phyloP scores from a whole-genome alignment of 2,113 vertebrate genomes.

The Prunella himalayana region DNA sequence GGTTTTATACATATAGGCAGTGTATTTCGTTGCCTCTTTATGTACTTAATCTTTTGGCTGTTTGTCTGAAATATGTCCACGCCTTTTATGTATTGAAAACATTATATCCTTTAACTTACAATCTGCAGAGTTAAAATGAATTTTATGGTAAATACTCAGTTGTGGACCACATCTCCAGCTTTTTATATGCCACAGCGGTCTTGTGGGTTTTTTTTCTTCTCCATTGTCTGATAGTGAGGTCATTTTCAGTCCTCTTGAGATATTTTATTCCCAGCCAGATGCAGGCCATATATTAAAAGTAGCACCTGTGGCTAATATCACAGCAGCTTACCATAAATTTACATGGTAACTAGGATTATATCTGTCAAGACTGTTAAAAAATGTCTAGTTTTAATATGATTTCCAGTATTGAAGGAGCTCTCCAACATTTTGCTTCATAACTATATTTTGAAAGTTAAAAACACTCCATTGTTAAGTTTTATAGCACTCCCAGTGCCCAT shows the following conservation, averaged over 20 bases:
- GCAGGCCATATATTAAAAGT: constrained; percentile 85
- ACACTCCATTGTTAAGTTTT: constrained; percentile 82
- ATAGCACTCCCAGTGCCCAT: constrained; percentile 79
- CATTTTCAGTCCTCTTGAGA: constrained; percentile 81
- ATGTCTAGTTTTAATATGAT: constrained; percentile 86
- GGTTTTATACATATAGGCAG: constrained; percentile 30
- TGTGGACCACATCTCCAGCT: constrained; percentile 73
- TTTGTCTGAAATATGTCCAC: constrained; percentile 68
- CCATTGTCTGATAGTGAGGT: constrained; percentile 85
- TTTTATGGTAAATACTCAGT: constrained; percentile 70
- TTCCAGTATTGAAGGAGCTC: constrained; percentile 81
- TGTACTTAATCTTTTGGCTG: constrained; percentile 63
- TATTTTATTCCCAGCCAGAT: constrained; percentile 86
- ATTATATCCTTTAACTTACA: constrained; percentile 71
- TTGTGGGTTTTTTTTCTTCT: constrained; percentile 57
- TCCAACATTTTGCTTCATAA: constrained; percentile 80
- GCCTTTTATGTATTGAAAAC: constrained; percentile 70
- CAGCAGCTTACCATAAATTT: constrained; percentile 87
- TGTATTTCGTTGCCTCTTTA: constrained; percentile 57
- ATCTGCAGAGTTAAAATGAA: constrained; percentile 69
- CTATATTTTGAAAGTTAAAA: constrained; percentile 82
- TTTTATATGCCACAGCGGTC: constrained; percentile 76
- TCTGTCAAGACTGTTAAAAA: constrained; percentile 85
- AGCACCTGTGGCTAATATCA: constrained; percentile 87
- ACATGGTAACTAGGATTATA: constrained; percentile 86